Percentiles rank a stretch among this genome's conserved stretches.
Conservation (phyloP, 2,797 vertebrate species). For the Megalops cyprinoides region DNA sequence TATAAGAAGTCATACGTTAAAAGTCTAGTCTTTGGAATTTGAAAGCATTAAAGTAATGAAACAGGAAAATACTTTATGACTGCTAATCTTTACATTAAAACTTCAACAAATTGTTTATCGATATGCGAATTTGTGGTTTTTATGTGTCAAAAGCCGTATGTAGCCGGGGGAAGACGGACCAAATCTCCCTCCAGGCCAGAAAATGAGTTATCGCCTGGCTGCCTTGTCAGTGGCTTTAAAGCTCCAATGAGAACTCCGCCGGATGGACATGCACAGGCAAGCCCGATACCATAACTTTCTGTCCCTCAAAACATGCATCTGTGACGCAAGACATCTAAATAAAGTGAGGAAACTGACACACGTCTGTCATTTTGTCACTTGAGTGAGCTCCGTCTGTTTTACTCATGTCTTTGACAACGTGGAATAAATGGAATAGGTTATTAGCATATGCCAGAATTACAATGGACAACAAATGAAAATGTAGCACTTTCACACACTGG, state of each 20-base stretch:
- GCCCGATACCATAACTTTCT: neutral
- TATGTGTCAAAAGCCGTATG: too few relatives aligned
- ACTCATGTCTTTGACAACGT: neutral
- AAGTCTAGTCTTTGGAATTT: neutral
- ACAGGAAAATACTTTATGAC: too few relatives aligned
- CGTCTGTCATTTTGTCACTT: neutral
- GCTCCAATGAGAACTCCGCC: neutral
- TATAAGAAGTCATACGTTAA: neutral
- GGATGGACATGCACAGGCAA: constrained; percentile 7
- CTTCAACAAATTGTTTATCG: too few relatives aligned
- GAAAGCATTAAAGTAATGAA: too few relatives aligned
- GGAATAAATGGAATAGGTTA: neutral
- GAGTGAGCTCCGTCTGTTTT: neutral
- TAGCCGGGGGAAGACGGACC: neutral
- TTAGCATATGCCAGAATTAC: neutral
- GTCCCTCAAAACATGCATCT: neutral
- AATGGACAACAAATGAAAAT: neutral
- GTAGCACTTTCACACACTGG: neutral
- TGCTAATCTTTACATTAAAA: too few relatives aligned
- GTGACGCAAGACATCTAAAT: neutral
- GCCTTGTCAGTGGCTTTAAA: neutral
- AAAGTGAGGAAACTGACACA: neutral
- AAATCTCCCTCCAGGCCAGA: neutral
- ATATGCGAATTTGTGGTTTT: too few relatives aligned
- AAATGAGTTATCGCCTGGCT: neutral